Evolutionary conservation across 2,113 vertebrate species (phyloP).

Genomic region (Pseudois nayaur): DNA sequence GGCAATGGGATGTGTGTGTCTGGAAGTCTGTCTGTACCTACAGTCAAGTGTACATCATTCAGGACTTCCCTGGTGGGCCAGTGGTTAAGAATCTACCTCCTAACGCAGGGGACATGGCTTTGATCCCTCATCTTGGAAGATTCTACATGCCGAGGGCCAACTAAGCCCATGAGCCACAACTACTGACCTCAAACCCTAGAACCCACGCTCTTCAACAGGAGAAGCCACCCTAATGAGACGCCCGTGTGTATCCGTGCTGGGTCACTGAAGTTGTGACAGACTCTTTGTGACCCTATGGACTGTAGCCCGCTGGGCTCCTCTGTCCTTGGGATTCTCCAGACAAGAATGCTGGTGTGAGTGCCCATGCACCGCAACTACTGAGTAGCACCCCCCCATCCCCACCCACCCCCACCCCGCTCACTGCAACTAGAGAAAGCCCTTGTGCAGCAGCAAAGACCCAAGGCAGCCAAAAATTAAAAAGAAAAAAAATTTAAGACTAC

Average conservation of each 20-base stretch:
- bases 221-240: neutral
- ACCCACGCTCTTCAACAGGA: neutral
- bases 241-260: accelerated
- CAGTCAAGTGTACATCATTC: neutral
- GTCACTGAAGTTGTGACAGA: neutral
- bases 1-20: neutral
- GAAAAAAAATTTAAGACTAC: neutral
- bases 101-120: neutral
- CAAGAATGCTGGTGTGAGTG: neutral
- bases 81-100: neutral
- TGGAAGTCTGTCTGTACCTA: neutral
- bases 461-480: neutral
- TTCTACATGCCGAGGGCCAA: neutral
- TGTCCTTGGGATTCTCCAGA: neutral
- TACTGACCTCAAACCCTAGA: neutral
- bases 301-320: neutral
- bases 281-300: neutral
- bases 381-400: accelerated
- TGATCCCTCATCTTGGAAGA: neutral
- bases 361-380: neutral
- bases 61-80: neutral
- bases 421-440: neutral
- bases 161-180: neutral
- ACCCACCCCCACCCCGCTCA: accelerated
- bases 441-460: neutral